Evolutionary conservation across 2,797 vertebrate genomes (phyloP).

Genomic region (Argya squamiceps): DNA sequence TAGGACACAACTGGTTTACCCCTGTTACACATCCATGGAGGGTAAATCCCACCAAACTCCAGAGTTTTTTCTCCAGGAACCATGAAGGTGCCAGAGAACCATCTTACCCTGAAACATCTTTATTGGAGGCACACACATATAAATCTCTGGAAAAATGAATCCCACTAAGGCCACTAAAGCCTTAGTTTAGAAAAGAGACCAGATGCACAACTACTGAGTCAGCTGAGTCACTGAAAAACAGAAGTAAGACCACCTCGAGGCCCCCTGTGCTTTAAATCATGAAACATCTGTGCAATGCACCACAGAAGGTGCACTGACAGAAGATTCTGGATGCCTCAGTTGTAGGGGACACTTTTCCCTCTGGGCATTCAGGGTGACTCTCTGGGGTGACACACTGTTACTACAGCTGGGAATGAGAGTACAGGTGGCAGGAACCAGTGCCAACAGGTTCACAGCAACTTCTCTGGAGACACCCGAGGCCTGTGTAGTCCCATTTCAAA

Average conservation of each 20-base stretch:
- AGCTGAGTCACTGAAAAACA: background rate
- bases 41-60: background rate
- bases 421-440: background rate
- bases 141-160: background rate
- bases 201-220: background rate
- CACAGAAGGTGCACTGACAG: background rate
- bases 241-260: background rate
- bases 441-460: background rate
- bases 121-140: background rate
- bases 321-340: background rate
- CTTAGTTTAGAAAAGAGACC: background rate
- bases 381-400: background rate
- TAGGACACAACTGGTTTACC: background rate
- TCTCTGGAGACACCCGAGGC: background rate
- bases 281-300: background rate
- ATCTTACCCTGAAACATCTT: background rate
- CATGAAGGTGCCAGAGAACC: background rate
- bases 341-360: background rate
- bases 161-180: background rate
- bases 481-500: background rate
- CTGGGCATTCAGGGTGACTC: fast-evolving
- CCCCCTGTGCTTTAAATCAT: background rate
- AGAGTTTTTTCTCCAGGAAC: background rate
- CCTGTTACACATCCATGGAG: background rate
- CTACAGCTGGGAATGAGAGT: background rate